Evolutionary conservation across 2,113 vertebrate species (phyloP).

Genomic region (Spheniscus mendiculus): DNA sequence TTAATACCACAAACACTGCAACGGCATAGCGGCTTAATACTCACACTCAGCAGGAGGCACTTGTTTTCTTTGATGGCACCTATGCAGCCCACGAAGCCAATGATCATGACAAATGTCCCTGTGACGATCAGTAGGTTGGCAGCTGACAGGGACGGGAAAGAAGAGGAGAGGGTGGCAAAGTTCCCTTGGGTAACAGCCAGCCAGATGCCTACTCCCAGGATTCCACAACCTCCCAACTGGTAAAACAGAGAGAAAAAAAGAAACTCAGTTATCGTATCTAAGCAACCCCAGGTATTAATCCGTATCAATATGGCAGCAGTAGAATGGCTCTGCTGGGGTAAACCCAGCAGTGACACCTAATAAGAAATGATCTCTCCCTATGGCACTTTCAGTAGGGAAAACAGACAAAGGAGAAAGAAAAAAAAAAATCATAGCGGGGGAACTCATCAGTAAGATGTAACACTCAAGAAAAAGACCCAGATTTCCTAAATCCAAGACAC

Average conservation of each 20-base stretch:
- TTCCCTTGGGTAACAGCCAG: slow-evolving; percentile 86
- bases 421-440: not conserved
- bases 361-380: not conserved
- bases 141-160: slow-evolving; percentile 93
- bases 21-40: slow-evolving; percentile 21
- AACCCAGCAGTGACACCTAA: not conserved
- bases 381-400: not conserved
- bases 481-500: not conserved
- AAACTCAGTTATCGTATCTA: not conserved
- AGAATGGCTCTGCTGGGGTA: not conserved
- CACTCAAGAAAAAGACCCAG: not conserved
- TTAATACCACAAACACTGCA: not conserved
- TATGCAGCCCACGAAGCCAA: slow-evolving; percentile 95
- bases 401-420: not conserved
- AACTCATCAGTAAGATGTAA: not conserved
- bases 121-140: slow-evolving; percentile 95
- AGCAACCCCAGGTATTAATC: not conserved
- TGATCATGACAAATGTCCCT: slow-evolving; percentile 93
- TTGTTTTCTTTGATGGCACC: slow-evolving; percentile 97
- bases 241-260: slow-evolving; percentile 48
- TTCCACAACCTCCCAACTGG: slow-evolving; percentile 83
- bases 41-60: slow-evolving; percentile 91
- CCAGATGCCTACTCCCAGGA: slow-evolving; percentile 85
- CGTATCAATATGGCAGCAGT: not conserved
- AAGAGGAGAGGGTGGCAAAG: slow-evolving; percentile 96